phyloP scores from a whole-genome alignment of 2,797 vertebrate species.

The Furcifer pardalis region DNA sequence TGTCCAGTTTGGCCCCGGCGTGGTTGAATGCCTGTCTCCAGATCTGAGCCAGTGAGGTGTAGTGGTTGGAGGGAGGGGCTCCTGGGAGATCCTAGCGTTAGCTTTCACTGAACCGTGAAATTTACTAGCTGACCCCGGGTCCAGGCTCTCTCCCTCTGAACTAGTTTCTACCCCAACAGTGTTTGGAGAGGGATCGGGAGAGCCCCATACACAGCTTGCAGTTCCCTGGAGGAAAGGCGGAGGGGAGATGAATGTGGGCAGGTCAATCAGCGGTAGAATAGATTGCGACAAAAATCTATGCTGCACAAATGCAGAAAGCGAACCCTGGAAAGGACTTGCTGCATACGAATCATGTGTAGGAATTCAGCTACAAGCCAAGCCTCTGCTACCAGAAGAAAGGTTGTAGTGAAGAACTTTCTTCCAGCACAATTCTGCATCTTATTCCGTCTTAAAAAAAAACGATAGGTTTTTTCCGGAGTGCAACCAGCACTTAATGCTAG shows the following conservation, averaged over 20 bases:
- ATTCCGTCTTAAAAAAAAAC: no score
- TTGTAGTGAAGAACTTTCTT: not conserved
- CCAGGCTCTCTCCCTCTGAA: not conserved
- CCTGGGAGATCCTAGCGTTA: not conserved
- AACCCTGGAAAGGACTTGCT: no score
- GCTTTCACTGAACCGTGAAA: not conserved
- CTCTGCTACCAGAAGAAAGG: not conserved
- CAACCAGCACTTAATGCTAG: not conserved
- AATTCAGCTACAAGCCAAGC: not conserved
- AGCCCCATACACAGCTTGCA: not conserved
- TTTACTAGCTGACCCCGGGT: not conserved
- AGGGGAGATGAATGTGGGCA: not conserved
- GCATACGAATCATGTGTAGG: no score
- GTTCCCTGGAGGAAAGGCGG: not conserved
- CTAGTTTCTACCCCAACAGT: not conserved
- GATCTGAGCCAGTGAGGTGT: not conserved
- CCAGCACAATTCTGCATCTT: not conserved
- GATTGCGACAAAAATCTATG: not conserved
- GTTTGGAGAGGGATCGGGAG: not conserved
- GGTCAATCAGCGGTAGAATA: not conserved
- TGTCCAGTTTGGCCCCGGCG: not conserved
- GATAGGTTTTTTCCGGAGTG: no score
- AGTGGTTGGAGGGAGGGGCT: not conserved
- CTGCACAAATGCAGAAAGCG: not conserved
- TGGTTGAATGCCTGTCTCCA: not conserved